Base-by-base conservation (phyloP, 2,797 vertebrate genomes). In the Chelon labrosus region DNA sequence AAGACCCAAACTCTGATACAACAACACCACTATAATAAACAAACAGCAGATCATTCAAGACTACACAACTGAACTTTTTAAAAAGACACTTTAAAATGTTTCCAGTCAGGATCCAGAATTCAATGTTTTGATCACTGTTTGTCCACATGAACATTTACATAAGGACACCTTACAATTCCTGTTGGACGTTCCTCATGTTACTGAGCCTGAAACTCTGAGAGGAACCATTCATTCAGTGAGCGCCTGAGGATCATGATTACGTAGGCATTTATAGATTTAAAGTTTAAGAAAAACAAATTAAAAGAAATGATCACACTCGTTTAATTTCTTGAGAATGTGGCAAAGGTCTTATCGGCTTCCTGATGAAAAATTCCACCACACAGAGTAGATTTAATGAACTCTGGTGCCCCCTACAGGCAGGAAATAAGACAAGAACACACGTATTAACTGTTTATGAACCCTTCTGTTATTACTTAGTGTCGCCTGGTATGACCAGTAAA, bases 351-450 rank as follows among this genome's bases (percentile, higher is more conserved):
- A 27, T 27, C 27, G 27, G 5, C 27, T 27, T 27, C 27, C 27
- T 27, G 27, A 27, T 5, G 27, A 31, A 31, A 3, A 47, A 9
- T 19, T 47, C 46, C 42, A 42, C 20, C 27, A 37, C 25, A n/a
- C 2, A 59, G 7, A 22, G 10, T 22, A 57, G 9, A 35, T 54
- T 46, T 62, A 11, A 31, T 58, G 11, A 17, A 7, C 69, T 67
- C 10, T 75, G 62, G 19, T 42, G 19, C 77, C 80, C 55, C 55
- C 79, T 73, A 59, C 37, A 75, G 86, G 35, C 11, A 8, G 3
- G 4, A 25, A 11, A 22, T 51, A 70, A 19, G 13, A 53, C 10
- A 65, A 6, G 16, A 75, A 3, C 20, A 52, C 0, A 7, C 31
- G 5, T 31, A 3, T 31, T 31, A 31, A 5, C 31, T 31, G 31